phyloP scores from a whole-genome alignment of 35 echinoderm and acorn worm species.

The Antedon bifida region DNA sequence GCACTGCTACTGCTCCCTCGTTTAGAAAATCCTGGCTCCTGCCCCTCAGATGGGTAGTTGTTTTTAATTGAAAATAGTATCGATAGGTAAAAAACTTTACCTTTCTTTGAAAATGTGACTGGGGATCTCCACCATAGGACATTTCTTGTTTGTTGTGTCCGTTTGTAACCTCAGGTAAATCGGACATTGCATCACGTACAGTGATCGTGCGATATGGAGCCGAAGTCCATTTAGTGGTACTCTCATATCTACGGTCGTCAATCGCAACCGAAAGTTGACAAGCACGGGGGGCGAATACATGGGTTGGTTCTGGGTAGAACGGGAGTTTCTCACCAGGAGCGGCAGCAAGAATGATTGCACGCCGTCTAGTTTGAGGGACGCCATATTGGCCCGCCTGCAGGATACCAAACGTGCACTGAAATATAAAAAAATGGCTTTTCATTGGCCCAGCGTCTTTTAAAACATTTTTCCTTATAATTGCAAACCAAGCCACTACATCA shows the following conservation, averaged over 20 bases:
- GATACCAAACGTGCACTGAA: slow-evolving; percentile 91
- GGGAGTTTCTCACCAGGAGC: slow-evolving; percentile 87
- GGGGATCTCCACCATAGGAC: slow-evolving; percentile 85
- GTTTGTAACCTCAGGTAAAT: slow-evolving; percentile 68
- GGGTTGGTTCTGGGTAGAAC: slow-evolving; percentile 72
- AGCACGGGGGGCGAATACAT: slow-evolving; percentile 78
- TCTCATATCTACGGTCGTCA: slow-evolving; percentile 59
- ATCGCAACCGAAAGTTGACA: slow-evolving; percentile 70
- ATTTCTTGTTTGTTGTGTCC: slow-evolving; percentile 78
- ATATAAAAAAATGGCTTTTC: slow-evolving; percentile 3
- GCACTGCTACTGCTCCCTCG: too few species aligned
- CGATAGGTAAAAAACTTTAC: slow-evolving; percentile 13
- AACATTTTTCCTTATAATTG: too few species aligned
- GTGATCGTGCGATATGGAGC: slow-evolving; percentile 92
- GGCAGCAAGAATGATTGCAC: slow-evolving; percentile 91
- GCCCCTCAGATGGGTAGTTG: too few species aligned
- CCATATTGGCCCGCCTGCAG: slow-evolving; percentile 96
- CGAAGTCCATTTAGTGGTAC: slow-evolving; percentile 60
- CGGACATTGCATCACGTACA: slow-evolving; percentile 74
- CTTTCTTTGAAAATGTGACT: slow-evolving; percentile 80
- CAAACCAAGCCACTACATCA: too few species aligned
- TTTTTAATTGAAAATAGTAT: too few species aligned
- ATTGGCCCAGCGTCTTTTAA: too few species aligned
- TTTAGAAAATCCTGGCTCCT: too few species aligned
- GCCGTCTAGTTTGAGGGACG: slow-evolving; percentile 79